Percentiles rank a stretch among this genome's conserved stretches.
phyloP scores from a whole-genome alignment of 2,888 invertebrate species.

The Lasiommata megera region DNA sequence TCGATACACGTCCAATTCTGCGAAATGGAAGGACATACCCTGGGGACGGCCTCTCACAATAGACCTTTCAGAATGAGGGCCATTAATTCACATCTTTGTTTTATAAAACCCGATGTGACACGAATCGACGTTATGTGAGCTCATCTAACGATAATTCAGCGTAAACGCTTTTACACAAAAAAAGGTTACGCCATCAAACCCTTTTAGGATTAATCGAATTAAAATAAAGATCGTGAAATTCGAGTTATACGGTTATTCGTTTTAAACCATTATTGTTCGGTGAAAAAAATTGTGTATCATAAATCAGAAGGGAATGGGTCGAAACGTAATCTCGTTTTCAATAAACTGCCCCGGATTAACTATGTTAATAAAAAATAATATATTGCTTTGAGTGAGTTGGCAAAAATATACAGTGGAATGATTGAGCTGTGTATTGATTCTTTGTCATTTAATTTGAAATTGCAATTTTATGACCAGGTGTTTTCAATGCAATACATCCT shows the following conservation, averaged over 20 bases:
- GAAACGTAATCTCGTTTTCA: conserved; percentile 24
- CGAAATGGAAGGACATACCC: conserved; percentile 76
- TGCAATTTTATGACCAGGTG: too few relatives aligned
- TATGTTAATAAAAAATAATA: not conserved
- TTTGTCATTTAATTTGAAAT: not conserved
- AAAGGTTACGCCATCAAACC: conserved; percentile 27
- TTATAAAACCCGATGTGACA: conserved; percentile 74
- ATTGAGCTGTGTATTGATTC: not conserved
- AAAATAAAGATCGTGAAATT: conserved; percentile 35
- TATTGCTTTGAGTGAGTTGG: not conserved
- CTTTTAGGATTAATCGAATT: conserved; percentile 36
- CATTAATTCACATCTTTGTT: conserved; percentile 80
- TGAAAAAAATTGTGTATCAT: conserved; percentile 28
- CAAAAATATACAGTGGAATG: not conserved
- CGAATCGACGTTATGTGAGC: conserved; percentile 67
- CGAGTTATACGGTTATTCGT: conserved; percentile 12
- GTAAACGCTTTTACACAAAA: conserved; percentile 35
- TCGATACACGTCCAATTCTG: conserved; percentile 70
- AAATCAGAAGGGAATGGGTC: conserved; percentile 33
- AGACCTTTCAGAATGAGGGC: conserved; percentile 73
- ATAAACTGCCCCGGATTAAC: conserved; percentile 9
- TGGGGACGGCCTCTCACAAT: conserved; percentile 71
- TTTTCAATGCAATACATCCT: too few relatives aligned
- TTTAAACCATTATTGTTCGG: conserved; percentile 29
- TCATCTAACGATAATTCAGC: conserved; percentile 67